These are phyloP conservation scores for Illadopsis cleaveri DNA, from an alignment of 2,113 vertebrate species.

Conservation along the genomic window DNA sequence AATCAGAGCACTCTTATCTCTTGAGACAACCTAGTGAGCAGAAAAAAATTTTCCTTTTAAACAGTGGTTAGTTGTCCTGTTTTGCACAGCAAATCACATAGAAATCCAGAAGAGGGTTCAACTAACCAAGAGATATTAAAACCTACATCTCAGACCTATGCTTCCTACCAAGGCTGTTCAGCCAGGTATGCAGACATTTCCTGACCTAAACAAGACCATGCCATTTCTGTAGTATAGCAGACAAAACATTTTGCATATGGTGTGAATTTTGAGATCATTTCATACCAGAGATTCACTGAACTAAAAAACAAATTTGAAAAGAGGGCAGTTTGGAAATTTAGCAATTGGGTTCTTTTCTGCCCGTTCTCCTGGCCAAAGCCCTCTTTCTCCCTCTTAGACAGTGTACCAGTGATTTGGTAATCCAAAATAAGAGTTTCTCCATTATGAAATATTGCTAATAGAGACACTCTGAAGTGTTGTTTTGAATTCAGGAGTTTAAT, in stretches of 20 bases:
- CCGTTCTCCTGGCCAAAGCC: neutral
- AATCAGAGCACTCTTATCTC: neutral
- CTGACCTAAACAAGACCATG: neutral
- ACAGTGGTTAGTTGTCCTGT: neutral
- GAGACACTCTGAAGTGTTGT: neutral
- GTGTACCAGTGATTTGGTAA: neutral
- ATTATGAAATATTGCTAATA: neutral
- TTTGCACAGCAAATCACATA: neutral
- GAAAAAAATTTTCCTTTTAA: neutral
- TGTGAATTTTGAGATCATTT: neutral
- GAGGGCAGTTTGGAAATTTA: neutral
- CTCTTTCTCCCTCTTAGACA: neutral
- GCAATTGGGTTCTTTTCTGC: neutral
- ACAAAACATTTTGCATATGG: neutral
- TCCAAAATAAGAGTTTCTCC: neutral
- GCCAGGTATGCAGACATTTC: rapidly evolving
- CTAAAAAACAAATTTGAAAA: neutral
- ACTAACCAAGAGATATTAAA: neutral
- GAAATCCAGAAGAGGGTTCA: neutral
- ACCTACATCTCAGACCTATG: neutral
- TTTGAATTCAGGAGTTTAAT: neutral
- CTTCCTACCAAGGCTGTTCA: neutral
- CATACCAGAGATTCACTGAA: neutral
- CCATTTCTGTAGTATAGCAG: neutral
- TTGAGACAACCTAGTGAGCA: neutral